Evolutionary conservation across 2,113 vertebrate genomes (phyloP), one percentile per base, ranked within the genome.

Genomic region (Amphilophus citrinellus): DNA sequence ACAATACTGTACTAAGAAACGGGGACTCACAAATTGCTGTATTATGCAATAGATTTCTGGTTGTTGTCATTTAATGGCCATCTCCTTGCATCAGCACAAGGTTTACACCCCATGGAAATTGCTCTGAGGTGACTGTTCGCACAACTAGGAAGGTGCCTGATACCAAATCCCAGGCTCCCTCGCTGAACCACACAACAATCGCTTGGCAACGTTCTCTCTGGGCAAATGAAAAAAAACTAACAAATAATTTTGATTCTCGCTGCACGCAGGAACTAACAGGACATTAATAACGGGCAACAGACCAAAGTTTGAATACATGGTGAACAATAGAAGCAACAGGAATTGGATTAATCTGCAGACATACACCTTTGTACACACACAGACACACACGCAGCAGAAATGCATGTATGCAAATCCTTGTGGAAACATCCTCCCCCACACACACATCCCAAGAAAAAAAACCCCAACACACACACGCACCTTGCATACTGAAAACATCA

Each of bases 121-220:
- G 75, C 91, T 91, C 80, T 15, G 86, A 92, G 88, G 88, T 90
- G 87, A 83, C 75, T 88, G 91, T 76, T 89, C 86, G 61, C 89
- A 90, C 81, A 76, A 87, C 87, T 77, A 94, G 79, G 78, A 89
- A 83, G 89, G 85, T 76, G 86, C 84, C 90, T 87, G 88, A 88
- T 86, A 85, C 84, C 86, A 93, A 94, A 90, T 94, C 93, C 94
- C 94, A 76, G 66, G 88, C 76, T 90, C 86, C 94, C 88, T 90
- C n/a, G 13, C 82, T 85, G 82, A 94, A 88, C 90, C 88, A 89
- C 80, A 93, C 94, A 94, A 94, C 91, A 86, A 94, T 89, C 78
- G 89, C 93, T 89, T 94, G 92, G 93, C 90, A 94, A 94, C 94
- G n/a, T 89, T 89, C 91, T 90, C 87, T 68, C 17, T 78, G 87